Conservation (phyloP, 2,888 invertebrate species). For the Drosophila yooni region DNA sequence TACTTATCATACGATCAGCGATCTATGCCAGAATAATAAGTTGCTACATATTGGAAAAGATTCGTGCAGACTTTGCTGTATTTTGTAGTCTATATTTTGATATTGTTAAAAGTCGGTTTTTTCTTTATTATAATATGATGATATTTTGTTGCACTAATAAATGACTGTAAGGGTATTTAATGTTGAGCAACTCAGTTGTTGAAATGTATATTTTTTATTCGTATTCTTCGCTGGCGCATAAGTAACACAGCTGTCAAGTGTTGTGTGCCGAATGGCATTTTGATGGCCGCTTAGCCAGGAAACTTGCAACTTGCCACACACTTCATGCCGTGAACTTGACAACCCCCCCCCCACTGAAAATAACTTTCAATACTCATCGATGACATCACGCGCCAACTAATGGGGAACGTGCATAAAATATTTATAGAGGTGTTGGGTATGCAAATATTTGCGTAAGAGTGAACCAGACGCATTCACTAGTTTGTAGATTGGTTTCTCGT, state of each 20-base stretch:
- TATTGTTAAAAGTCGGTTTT: background rate
- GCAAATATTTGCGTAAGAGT: slow-evolving; percentile 21
- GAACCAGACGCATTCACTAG: slow-evolving; percentile 9
- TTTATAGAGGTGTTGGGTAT: slow-evolving; percentile 21
- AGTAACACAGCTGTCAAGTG: slow-evolving; percentile 53
- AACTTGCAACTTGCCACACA: slow-evolving; percentile 45
- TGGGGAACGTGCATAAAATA: slow-evolving; percentile 65
- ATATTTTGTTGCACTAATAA: background rate
- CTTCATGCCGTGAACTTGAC: slow-evolving; percentile 57
- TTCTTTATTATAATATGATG: background rate
- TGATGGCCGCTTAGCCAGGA: slow-evolving; percentile 55
- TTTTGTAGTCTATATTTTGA: background rate
- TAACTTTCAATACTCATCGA: slow-evolving; percentile 48
- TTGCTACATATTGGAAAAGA: background rate
- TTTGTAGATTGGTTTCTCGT: slow-evolving; percentile 41
- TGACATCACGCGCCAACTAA: slow-evolving; percentile 65
- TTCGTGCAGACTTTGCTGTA: background rate
- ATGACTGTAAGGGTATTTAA: slow-evolving; percentile 1
- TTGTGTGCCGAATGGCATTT: slow-evolving; percentile 40
- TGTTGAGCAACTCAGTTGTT: background rate
- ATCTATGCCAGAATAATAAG: background rate
- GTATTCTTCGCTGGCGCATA: slow-evolving; percentile 25
- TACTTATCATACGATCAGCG: background rate
- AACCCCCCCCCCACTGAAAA: slow-evolving; percentile 31
- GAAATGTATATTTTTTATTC: background rate